phyloP scores from a whole-genome alignment of 1,140 invertebrate species.

The Lordiphosa collinella region DNA sequence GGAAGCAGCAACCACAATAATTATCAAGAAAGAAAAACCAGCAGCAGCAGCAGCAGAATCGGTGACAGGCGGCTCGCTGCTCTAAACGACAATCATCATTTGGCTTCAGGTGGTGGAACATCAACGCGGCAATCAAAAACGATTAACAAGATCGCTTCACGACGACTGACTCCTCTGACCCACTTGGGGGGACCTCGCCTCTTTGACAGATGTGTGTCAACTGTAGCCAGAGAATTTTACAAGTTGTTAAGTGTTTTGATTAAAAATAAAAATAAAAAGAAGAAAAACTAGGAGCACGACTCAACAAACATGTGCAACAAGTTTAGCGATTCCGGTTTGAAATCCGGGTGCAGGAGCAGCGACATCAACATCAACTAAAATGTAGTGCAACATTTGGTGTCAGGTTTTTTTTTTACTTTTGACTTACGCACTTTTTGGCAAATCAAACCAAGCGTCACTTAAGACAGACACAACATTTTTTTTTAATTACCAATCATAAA shows the following conservation, averaged over 20 bases:
- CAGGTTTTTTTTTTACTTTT: conserved; percentile 55
- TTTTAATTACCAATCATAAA: conserved; percentile 70
- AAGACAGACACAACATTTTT: conserved; percentile 23
- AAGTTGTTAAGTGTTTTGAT: conserved; percentile 75
- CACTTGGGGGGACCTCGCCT: conserved; percentile 26
- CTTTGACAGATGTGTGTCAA: conserved; percentile 72
- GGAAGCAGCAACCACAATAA: conserved; percentile 42
- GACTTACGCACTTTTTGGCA: conserved; percentile 20
- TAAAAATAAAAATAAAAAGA: conserved; percentile 32
- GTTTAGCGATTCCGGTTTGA: conserved; percentile 69
- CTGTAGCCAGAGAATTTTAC: conserved; percentile 67
- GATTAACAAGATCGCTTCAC: conserved; percentile 71
- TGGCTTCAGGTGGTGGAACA: conserved; percentile 57
- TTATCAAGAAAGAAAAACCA: conserved; percentile 30
- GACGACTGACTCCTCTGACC: conserved; percentile 37
- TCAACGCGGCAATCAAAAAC: conserved; percentile 72
- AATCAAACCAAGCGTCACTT: conserved; percentile 52
- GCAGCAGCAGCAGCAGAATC: conserved; percentile 25
- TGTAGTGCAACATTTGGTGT: conserved; percentile 67
- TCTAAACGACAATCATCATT: conserved; percentile 68
- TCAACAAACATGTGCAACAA: conserved; percentile 66
- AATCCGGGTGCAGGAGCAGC: conserved; percentile 65
- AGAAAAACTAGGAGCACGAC: conserved; percentile 51
- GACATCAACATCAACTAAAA: conserved; percentile 40
- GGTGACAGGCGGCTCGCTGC: conserved; percentile 26